Evolutionary conservation across 2,888 invertebrate genomes (phyloP), one percentile per base, ranked within the genome.

Genomic region (Perithous albicinctus): DNA sequence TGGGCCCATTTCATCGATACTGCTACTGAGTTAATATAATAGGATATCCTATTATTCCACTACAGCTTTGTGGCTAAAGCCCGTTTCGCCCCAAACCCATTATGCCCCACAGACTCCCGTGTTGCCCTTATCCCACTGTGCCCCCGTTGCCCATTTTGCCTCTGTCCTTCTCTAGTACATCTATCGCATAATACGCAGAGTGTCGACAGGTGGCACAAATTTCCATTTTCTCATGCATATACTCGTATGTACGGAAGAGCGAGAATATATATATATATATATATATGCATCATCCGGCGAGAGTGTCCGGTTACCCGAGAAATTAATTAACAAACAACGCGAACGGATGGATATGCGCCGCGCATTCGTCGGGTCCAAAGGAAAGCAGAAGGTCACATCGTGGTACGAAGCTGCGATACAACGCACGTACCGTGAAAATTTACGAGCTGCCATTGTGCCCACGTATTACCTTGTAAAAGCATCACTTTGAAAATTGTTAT

Each of bases 311-410:
- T 74, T 77, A 54, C 41, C 73, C 69, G 73, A 69, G 69, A 81
- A 81, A 78, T 81, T 81, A 81, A 81, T 81, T 73, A 81, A 81
- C 77, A 69, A 74, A 78, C 73, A 59, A 43, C 70, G 51, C 20
- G 32, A 43, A 26, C 26, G 51, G 48, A 67, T 20, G 35, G 32
- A 51, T 32, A 66, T 32, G 46, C 29, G n/a, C 12, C 48, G 35
- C 32, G 32, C n/a, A 35, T 12, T 7, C 7, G 67, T 35, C 5
- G 20, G 48, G 23, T 43, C 51, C 20, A 67, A 51, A 48, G n/a
- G 20, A 67, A 48, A 12, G 35, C 51, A 6, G 10, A 20, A 20
- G 2, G 10, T 23, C 29, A 10, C 46, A 3, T 26, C 20, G 18
- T 18, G 12, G 10, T 10, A 51, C 51, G 51, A 51, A 23, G 51